Evolutionary conservation across 37 sponge, comb jelly and placozoan species (phyloP).

Genomic region (Ephydatia muelleri): DNA sequence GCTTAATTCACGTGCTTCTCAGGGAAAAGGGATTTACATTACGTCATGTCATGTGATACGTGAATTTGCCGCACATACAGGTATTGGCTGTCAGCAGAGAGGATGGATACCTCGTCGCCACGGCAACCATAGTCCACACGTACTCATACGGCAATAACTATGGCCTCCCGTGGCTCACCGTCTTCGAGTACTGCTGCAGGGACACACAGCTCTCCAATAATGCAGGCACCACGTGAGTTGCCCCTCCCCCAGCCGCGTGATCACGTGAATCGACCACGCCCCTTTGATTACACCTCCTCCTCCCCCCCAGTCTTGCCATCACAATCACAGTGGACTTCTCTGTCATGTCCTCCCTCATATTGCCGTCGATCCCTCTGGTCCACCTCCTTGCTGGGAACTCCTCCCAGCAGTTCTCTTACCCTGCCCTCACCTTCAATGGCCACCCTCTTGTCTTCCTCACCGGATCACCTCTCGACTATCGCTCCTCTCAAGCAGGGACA

Average conservation of each 20-base stretch:
- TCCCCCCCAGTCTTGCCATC: conserved; percentile 49
- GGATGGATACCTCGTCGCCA: conserved; percentile 56
- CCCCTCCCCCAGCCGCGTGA: background rate
- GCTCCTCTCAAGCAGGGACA: conserved; percentile 61
- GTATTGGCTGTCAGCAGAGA: background rate
- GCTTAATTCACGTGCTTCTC: no score
- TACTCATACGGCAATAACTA: conserved; percentile 52
- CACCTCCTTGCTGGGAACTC: background rate
- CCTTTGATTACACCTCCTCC: conserved; percentile 57
- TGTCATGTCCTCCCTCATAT: background rate
- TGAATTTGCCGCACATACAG: background rate
- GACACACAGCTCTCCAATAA: conserved; percentile 56
- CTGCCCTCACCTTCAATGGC: conserved; percentile 26
- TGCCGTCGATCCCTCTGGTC: background rate
- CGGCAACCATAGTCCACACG: conserved; percentile 30
- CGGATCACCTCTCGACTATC: conserved; percentile 58
- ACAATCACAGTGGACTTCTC: conserved; percentile 2
- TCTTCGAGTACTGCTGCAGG: conserved; percentile 85
- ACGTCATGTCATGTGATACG: background rate
- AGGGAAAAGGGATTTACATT: no score
- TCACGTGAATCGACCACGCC: no score
- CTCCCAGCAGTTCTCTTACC: conserved; percentile 39
- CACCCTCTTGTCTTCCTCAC: conserved; percentile 65
- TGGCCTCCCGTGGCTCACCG: conserved; percentile 69
- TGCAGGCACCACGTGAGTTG: conserved; percentile 56